Conservation (phyloP, 2,797 vertebrate genomes). For the Enteromius afrohamiltoni region DNA sequence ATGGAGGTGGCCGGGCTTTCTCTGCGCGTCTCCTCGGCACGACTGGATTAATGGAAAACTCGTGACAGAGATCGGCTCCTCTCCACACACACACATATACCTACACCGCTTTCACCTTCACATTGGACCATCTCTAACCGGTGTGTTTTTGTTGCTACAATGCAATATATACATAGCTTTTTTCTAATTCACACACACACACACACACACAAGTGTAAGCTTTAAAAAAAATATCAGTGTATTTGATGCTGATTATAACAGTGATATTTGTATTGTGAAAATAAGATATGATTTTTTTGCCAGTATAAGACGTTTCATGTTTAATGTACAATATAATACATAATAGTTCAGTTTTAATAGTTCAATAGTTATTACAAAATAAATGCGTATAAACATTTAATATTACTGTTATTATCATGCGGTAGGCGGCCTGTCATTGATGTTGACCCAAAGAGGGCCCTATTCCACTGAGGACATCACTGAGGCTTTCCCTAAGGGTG, state of each 20-base stretch:
- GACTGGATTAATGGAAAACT: slow-evolving; percentile 63
- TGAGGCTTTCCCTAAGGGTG: slow-evolving; percentile 65
- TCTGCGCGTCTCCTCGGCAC: slow-evolving; percentile 50
- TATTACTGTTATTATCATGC: slow-evolving; percentile 24
- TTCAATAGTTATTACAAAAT: slow-evolving; percentile 1
- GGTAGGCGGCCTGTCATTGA: slow-evolving; percentile 55
- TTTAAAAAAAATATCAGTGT: background rate
- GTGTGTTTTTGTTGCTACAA: background rate
- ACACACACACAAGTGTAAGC: background rate
- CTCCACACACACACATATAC: slow-evolving; percentile 55
- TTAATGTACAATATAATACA: too few relatives aligned
- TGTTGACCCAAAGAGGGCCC: slow-evolving; percentile 77
- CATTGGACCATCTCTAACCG: background rate
- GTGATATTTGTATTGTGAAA: background rate
- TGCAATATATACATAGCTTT: background rate
- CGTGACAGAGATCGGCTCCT: slow-evolving; percentile 56
- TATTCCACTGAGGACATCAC: slow-evolving; percentile 72
- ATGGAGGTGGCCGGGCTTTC: slow-evolving; percentile 64
- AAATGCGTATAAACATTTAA: background rate
- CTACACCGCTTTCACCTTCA: slow-evolving; percentile 29
- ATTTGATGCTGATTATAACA: background rate
- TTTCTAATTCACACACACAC: too few relatives aligned
- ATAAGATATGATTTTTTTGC: too few relatives aligned
- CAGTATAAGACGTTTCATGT: too few relatives aligned
- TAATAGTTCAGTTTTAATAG: too few relatives aligned